Percentiles rank a stretch among this genome's conserved stretches.
Conservation (phyloP, 2,888 invertebrate species). For the Microplitis deprimator region DNA sequence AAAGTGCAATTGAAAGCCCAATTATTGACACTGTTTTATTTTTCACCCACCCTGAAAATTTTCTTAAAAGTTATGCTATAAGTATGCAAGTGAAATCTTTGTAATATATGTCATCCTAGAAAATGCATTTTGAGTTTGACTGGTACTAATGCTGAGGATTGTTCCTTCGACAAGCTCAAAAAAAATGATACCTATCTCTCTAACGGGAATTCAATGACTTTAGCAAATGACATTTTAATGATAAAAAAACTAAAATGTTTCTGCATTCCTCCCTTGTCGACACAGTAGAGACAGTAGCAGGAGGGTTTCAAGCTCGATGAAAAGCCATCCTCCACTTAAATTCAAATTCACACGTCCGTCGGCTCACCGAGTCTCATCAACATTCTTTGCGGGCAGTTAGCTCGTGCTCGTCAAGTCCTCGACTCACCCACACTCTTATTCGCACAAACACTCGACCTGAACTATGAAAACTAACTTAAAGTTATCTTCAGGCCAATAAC, state of each 20-base stretch:
- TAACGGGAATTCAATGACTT: background rate
- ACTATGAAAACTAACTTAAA: background rate
- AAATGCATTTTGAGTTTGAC: too few species aligned
- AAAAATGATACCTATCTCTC: background rate
- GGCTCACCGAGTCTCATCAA: constrained; percentile 29
- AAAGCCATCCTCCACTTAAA: constrained; percentile 26
- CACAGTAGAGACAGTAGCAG: background rate
- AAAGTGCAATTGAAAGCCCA: too few species aligned
- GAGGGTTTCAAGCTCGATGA: background rate
- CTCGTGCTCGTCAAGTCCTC: constrained; percentile 27
- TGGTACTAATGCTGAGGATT: too few species aligned
- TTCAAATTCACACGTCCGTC: constrained; percentile 32
- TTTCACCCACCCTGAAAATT: too few species aligned
- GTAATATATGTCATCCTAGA: too few species aligned
- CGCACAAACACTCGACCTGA: background rate
- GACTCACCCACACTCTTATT: constrained; percentile 13
- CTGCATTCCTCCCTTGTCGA: constrained; percentile 1
- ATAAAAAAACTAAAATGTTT: background rate
- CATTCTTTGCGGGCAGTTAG: constrained; percentile 36
- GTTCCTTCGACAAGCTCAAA: too few species aligned
- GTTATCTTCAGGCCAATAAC: background rate
- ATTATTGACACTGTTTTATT: too few species aligned
- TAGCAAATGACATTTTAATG: constrained; percentile 3
- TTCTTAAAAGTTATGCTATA: too few species aligned
- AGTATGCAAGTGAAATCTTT: too few species aligned